A percentile compares a stretch with the other conserved stretches of the same genome.
phyloP scores from a whole-genome alignment of 1,140 invertebrate genomes.

The Drosophila paulistorum region DNA sequence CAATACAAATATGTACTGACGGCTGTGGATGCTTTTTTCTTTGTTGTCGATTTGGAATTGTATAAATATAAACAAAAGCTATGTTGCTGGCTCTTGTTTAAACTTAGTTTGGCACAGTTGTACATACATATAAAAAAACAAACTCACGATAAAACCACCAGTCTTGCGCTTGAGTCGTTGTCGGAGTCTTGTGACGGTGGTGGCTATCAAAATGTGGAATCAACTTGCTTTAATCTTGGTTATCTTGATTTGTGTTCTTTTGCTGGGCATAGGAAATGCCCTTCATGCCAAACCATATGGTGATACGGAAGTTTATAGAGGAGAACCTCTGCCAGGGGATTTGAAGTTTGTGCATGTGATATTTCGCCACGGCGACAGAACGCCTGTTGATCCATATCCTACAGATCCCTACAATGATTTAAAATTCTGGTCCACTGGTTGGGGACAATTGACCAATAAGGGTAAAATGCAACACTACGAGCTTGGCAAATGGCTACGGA shows the following conservation, averaged over 20 bases:
- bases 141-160: conserved; percentile 28
- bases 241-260: conserved; percentile 43
- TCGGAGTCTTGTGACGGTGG: conserved; percentile 33
- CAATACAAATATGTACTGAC: too few species aligned
- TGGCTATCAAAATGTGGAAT: conserved; percentile 47
- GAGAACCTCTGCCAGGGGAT: conserved; percentile 55
- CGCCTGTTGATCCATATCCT: conserved; percentile 89
- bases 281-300: conserved; percentile 14
- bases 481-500: conserved; percentile 91
- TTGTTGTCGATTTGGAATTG: conserved; percentile 29
- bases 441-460: conserved; percentile 90
- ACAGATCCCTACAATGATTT: conserved; percentile 89
- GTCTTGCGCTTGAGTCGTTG: conserved; percentile 39
- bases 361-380: conserved; percentile 93
- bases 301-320: conserved; percentile 4
- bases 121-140: conserved; percentile 37
- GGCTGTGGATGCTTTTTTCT: too few species aligned
- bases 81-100: conserved; percentile 24
- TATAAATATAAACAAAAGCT: conserved; percentile 42
- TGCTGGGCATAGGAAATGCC: conserved; percentile 26
- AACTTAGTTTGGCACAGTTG: conserved; percentile 26
- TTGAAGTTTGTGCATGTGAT: conserved; percentile 83
- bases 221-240: conserved; percentile 26
- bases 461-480: conserved; percentile 91
- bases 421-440: conserved; percentile 89